Evolutionary conservation across 37 sponge, comb jelly and placozoan species (phyloP).

Genomic region (Dysidea cf. avara): DNA sequence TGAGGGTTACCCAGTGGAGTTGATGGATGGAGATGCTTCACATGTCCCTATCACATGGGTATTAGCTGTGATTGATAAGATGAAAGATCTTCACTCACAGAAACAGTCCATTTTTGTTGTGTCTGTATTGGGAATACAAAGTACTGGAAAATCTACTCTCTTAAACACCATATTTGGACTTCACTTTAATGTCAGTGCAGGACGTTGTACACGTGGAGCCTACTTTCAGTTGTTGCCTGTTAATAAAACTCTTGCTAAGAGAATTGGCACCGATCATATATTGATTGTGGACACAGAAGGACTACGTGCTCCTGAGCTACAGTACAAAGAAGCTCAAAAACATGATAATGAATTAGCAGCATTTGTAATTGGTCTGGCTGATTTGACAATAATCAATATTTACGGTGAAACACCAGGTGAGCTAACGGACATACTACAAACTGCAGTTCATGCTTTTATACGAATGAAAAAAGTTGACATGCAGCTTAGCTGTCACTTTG

Average conservation of each 20-base stretch:
- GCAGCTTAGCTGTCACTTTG: constrained; percentile 32
- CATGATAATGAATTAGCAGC: constrained; percentile 43
- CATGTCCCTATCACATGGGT: constrained; percentile 47
- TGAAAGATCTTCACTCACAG: not conserved
- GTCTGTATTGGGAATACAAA: constrained; percentile 35
- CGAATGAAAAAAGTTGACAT: constrained; percentile 30
- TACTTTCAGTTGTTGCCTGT: constrained; percentile 43
- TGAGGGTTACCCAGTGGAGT: constrained; percentile 41
- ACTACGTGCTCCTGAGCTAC: constrained; percentile 30
- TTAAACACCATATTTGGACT: constrained; percentile 45
- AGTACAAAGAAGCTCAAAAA: constrained; percentile 1
- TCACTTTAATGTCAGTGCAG: constrained; percentile 22
- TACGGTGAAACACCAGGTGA: constrained; percentile 27
- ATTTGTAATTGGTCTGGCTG: constrained; percentile 43
- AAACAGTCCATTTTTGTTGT: not conserved
- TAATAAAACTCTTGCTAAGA: not conserved
- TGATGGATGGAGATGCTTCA: constrained; percentile 46
- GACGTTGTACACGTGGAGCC: constrained; percentile 23
- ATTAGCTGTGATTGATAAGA: constrained; percentile 16
- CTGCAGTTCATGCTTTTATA: constrained; percentile 42
- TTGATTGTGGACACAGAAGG: constrained; percentile 35
- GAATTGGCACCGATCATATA: constrained; percentile 15
- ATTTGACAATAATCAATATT: constrained; percentile 37
- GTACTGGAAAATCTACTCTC: constrained; percentile 46
- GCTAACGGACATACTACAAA: constrained; percentile 31